phyloP scores from a whole-genome alignment of 2,113 vertebrate species.

The Ceyx melanurus region DNA sequence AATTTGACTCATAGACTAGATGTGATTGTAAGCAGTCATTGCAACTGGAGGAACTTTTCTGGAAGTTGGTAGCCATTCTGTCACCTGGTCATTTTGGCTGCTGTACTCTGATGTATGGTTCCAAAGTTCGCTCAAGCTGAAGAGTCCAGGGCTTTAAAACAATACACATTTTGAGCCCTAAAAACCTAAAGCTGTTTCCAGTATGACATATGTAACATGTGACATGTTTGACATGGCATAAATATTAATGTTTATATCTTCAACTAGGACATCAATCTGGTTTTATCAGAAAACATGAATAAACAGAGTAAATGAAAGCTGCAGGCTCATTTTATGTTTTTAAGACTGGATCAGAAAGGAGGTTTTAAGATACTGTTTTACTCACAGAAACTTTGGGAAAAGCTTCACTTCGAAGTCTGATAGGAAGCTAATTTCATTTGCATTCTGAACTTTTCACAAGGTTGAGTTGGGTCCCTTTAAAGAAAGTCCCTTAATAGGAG shows the following conservation, averaged over 20 bases:
- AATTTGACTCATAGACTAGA: not conserved
- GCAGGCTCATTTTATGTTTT: not conserved
- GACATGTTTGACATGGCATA: not conserved
- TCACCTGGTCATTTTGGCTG: not conserved
- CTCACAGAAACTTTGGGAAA: not conserved
- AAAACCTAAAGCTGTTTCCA: not conserved
- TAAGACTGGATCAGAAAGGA: not conserved
- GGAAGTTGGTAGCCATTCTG: fast-evolving
- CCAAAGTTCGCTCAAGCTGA: not conserved
- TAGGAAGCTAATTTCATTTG: not conserved
- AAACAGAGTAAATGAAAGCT: not conserved
- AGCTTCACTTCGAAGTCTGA: not conserved
- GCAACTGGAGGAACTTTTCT: fast-evolving
- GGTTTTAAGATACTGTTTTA: not conserved
- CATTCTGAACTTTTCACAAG: not conserved
- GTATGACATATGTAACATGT: not conserved
- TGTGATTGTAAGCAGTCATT: not conserved
- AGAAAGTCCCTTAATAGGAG: not conserved
- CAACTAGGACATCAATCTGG: not conserved
- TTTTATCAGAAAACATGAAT: not conserved
- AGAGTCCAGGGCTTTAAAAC: not conserved
- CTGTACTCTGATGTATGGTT: not conserved
- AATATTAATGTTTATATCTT: not conserved
- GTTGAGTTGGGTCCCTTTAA: not conserved
- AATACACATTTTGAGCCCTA: not conserved